Conservation (phyloP, 1,140 invertebrate genomes). For the Pseudomyrmex concolor region DNA sequence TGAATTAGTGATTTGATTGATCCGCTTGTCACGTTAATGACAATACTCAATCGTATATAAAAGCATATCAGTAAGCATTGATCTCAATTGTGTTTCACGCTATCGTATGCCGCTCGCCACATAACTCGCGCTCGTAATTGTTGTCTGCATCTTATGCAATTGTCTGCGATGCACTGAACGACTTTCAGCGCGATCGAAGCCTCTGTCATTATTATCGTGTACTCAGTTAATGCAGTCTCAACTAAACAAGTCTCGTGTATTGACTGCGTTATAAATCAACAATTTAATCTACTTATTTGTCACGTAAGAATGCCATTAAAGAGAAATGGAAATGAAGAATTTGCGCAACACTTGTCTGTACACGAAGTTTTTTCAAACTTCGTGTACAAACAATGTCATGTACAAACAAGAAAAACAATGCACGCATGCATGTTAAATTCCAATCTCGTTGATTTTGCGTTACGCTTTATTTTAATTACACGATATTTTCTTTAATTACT, state of each 20-base stretch:
- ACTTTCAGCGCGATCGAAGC: not conserved
- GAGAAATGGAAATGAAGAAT: not conserved
- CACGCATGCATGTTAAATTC: not conserved
- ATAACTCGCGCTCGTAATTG: conserved; percentile 33
- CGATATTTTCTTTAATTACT: not conserved
- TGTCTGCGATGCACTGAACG: conserved; percentile 17
- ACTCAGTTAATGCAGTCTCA: conserved; percentile 6
- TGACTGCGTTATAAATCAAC: conserved; percentile 21
- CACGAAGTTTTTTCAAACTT: not conserved
- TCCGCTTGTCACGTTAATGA: conserved; percentile 28
- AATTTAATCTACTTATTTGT: not conserved
- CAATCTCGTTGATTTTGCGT: not conserved
- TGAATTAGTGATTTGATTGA: not conserved
- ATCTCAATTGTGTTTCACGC: conserved; percentile 39
- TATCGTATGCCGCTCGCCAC: conserved; percentile 24
- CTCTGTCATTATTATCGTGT: conserved; percentile 20
- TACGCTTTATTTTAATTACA: not conserved
- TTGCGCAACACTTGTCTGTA: not conserved
- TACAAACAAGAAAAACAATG: conserved; percentile 3
- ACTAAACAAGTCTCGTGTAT: not conserved
- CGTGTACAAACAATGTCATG: too few species aligned
- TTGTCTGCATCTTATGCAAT: conserved; percentile 36
- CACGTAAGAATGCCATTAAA: not conserved
- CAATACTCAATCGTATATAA: conserved; percentile 53
- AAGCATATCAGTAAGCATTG: conserved; percentile 17